phyloP scores from a whole-genome alignment of 2,113 vertebrate genomes.

The Mesocricetus auratus region DNA sequence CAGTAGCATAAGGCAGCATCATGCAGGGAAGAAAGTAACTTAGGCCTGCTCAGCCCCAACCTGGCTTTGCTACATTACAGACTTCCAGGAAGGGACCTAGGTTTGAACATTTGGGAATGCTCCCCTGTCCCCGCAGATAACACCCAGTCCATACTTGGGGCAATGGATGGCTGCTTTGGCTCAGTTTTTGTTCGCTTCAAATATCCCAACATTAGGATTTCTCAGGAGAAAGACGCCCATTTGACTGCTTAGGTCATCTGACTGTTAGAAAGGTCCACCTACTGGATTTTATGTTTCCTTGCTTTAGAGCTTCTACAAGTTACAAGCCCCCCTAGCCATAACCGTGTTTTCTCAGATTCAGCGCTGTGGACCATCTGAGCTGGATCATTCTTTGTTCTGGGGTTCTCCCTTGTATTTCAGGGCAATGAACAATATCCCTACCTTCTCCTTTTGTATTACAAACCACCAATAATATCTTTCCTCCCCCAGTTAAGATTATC shows the following conservation, averaged over 20 bases:
- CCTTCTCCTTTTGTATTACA: not conserved
- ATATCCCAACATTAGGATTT: not conserved
- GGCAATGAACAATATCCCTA: not conserved
- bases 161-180: not conserved
- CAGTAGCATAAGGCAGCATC: rapidly evolving
- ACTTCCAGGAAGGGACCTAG: not conserved
- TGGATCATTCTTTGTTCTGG: not conserved
- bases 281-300: not conserved
- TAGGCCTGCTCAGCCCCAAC: not conserved
- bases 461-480: not conserved
- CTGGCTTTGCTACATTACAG: not conserved
- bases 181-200: not conserved
- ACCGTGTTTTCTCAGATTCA: not conserved
- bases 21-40: not conserved
- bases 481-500: not conserved
- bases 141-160: not conserved
- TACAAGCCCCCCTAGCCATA: not conserved
- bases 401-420: rapidly evolving
- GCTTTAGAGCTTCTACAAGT: not conserved
- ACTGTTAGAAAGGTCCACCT: not conserved
- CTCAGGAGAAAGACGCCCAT: not conserved
- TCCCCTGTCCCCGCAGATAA: too few species aligned
- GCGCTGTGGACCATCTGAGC: not conserved
- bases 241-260: not conserved
- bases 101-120: not conserved